Percentiles rank a stretch among this genome's conserved stretches.
Evolutionary conservation across 1,140 invertebrate genomes (phyloP).

Genomic region (Branchinecta lindahli): DNA sequence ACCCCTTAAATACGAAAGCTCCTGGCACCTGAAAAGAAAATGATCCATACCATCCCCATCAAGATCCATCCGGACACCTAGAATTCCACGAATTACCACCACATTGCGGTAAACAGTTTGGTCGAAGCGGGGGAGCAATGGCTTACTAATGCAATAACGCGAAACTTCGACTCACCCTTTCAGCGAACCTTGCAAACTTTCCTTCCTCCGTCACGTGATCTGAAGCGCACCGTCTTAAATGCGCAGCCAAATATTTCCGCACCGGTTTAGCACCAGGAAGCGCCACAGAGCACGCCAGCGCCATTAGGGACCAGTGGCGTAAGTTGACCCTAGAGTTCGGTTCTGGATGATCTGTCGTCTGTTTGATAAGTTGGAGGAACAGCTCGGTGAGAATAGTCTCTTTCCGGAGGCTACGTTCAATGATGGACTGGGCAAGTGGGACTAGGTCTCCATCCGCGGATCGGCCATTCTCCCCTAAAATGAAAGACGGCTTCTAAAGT

Average conservation of each 20-base stretch:
- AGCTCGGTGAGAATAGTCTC: conserved; percentile 75
- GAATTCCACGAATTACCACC: no score
- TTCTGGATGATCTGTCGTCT: conserved; percentile 74
- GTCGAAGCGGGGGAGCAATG: no score
- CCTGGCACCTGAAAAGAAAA: no score
- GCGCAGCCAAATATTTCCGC: conserved; percentile 73
- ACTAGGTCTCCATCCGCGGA: conserved; percentile 70
- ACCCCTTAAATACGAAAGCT: no score
- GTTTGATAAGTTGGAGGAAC: conserved; percentile 81
- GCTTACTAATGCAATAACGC: no score
- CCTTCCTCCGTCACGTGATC: conserved; percentile 84
- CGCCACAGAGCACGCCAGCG: conserved; percentile 70
- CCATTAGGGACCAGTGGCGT: conserved; percentile 81
- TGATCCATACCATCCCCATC: no score
- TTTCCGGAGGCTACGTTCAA: conserved; percentile 76
- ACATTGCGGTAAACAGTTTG: no score
- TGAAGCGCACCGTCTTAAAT: conserved; percentile 69
- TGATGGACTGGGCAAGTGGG: conserved; percentile 65
- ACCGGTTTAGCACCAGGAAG: conserved; percentile 65
- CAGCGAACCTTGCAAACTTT: conserved; percentile 81
- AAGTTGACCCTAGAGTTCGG: conserved; percentile 71
- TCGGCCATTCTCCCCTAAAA: conserved; percentile 37
- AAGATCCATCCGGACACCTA: no score
- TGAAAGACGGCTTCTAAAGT: no score
- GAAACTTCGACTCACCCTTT: conserved; percentile 46